Evolutionary conservation across 37 sponge, comb jelly and placozoan genomes (phyloP), one percentile per base, ranked within the genome.

Genomic region (Ephydatia muelleri): DNA sequence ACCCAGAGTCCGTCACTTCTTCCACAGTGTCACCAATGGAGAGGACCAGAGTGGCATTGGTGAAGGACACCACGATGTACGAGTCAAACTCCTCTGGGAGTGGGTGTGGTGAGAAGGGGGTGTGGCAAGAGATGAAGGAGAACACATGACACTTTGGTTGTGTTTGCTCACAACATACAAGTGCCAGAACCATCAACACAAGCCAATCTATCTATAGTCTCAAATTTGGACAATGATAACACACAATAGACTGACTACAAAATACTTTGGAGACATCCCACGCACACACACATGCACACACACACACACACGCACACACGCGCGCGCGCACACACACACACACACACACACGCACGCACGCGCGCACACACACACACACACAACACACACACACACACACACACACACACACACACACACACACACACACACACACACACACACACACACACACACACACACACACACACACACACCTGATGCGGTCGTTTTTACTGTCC

Each of bases 11-110:
- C 0, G 99, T 97, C 2, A 99, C 97, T 76, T 99, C 99, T 81
- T 99, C 99, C 0, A 99, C 99, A 0, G 97, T 99, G 83, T 99
- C 99, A 9, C 99, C 99, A 83, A 99, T 99, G 28, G 95, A 95
- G 66, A 99, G 86, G 27, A 99, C 97, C 25, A 99, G 92, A 65
- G 99, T 99, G 33, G 99, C 99, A 72, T 99, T 99, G 23, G 91
- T 95, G 88, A 99, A 99, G 79, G 97, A 96, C 32, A 99, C 99
- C 3, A 97, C 91, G 77, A 99, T 99, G 82, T 97, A 99, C 0
- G 96, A 79, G 71, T 99, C 99, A 83, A 67, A 99, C 34, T 99
- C 97, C 70, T 94, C 97, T 94, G 87, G 26, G 81, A 74, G 19
- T 37, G 75, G 3, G 68, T 65, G 70, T 28, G 82, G 23, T 21